Evolutionary conservation across 1,140 invertebrate species (phyloP).

Genomic region (Megathymus violae): DNA sequence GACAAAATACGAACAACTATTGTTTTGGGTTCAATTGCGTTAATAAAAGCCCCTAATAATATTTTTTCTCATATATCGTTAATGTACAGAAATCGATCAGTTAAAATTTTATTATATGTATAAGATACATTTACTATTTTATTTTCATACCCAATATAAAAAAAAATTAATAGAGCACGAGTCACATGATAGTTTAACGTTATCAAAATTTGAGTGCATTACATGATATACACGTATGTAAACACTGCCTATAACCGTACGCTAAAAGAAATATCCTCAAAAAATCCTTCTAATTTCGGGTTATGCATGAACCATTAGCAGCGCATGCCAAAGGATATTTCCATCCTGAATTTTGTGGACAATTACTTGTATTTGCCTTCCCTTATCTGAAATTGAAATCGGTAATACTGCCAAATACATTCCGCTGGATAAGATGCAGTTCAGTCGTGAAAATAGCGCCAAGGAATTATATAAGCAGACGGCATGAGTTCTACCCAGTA

Average conservation of each 20-base stretch:
- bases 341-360: conserved; percentile 44
- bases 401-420: conserved; percentile 53
- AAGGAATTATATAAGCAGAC: conserved; percentile 17
- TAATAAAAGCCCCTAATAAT: too few species aligned
- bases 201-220: too few species aligned
- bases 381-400: conserved; percentile 62
- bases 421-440: conserved; percentile 41
- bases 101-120: too few species aligned
- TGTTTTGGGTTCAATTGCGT: too few species aligned
- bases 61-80: too few species aligned
- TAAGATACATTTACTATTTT: too few species aligned
- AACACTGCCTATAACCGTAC: not conserved
- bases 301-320: conserved; percentile 19
- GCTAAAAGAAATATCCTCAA: not conserved
- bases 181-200: too few species aligned
- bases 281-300: conserved; percentile 11
- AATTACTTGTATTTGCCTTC: conserved; percentile 55
- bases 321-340: conserved; percentile 38
- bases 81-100: too few species aligned
- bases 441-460: conserved; percentile 29
- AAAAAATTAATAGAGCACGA: too few species aligned
- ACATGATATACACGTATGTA: too few species aligned
- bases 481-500: not conserved
- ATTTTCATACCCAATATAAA: too few species aligned
- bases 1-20: too few species aligned